These are phyloP conservation scores for Oreohelix idahoensis DNA, from an alignment of 1,140 invertebrate species.

Conservation along the genomic window DNA sequence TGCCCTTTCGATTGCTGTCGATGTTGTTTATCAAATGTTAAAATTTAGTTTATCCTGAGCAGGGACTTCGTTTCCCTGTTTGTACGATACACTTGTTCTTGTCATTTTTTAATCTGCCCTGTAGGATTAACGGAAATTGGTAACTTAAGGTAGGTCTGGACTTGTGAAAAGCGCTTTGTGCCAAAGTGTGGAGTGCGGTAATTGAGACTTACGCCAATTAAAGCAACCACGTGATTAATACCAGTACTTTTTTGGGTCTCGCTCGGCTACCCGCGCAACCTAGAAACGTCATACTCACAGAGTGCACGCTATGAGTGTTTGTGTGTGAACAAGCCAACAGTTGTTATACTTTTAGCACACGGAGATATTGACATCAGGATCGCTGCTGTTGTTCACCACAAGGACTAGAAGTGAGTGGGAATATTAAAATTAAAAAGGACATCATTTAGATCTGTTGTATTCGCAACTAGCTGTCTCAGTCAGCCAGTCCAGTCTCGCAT, in stretches of 20 bases:
- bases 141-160: not conserved
- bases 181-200: too few species aligned
- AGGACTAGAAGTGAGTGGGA: too few species aligned
- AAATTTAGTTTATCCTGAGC: not conserved
- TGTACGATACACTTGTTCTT: not conserved
- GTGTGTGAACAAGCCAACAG: not conserved
- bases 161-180: too few species aligned
- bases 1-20: not conserved
- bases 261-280: not conserved
- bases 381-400: too few species aligned
- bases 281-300: not conserved
- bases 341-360: not conserved
- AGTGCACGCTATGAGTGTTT: too few species aligned
- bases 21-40: not conserved
- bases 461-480: too few species aligned
- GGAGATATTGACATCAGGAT: too few species aligned
- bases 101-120: not conserved
- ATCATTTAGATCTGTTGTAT: too few species aligned
- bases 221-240: not conserved
- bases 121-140: not conserved
- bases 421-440: too few species aligned
- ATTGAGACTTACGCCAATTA: not conserved
- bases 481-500: not conserved
- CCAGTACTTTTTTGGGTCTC: not conserved
- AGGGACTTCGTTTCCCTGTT: not conserved